phyloP scores from a whole-genome alignment of 2,797 vertebrate species.

The Lepilemur septentrionalis region DNA sequence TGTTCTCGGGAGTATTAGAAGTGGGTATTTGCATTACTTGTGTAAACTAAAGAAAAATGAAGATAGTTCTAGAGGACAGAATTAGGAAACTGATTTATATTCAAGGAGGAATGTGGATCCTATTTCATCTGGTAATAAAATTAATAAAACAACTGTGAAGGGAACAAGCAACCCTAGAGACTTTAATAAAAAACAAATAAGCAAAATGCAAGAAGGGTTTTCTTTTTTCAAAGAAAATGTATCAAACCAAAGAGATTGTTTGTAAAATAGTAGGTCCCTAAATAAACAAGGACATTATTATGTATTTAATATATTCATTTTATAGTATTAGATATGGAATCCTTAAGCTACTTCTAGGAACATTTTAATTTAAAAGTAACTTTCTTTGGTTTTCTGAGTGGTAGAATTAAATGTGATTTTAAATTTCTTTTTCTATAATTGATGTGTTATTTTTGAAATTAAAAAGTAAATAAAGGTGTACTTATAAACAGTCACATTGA shows the following conservation, averaged over 20 bases:
- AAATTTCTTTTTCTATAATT: not conserved
- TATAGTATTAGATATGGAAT: not conserved
- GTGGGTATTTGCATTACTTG: not conserved
- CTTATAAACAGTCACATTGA: not conserved
- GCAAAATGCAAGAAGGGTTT: not conserved
- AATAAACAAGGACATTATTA: not conserved
- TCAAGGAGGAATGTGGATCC: not conserved
- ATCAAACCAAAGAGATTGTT: not conserved
- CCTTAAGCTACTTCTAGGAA: not conserved
- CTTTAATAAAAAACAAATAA: not conserved
- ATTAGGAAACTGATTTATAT: not conserved
- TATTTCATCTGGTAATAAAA: not conserved
- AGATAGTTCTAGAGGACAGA: not conserved
- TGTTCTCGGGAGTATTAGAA: not conserved
- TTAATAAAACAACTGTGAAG: not conserved
- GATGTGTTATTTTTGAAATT: not conserved
- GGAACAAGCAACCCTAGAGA: not conserved
- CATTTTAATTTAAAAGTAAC: slow-evolving; percentile 1
- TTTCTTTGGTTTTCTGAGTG: not conserved
- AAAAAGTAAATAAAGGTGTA: not conserved
- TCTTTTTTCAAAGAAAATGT: not conserved
- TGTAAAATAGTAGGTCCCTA: not conserved
- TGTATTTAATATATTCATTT: not conserved
- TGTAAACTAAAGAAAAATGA: slow-evolving; percentile 27
- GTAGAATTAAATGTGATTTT: not conserved